Evolutionary conservation across 1,140 invertebrate genomes (phyloP).

Genomic region (Lasioglossum albipes): DNA sequence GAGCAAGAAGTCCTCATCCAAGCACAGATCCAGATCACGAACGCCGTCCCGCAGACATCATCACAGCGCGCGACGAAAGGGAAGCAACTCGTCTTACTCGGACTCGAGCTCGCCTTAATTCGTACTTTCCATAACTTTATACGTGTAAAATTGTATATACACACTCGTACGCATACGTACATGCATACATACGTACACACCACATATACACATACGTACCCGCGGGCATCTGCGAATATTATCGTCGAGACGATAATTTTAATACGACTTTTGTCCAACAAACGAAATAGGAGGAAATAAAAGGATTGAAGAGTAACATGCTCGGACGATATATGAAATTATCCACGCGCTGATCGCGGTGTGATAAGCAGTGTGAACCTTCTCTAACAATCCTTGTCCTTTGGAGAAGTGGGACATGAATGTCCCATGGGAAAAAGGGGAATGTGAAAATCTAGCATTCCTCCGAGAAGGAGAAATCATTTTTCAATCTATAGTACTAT

Average conservation of each 20-base stretch:
- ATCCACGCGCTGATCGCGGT: not conserved
- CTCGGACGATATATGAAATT: not conserved
- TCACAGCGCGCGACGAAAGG: slow-evolving; percentile 65
- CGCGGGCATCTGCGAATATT: not conserved
- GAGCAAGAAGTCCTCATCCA: slow-evolving; percentile 75
- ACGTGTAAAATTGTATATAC: slow-evolving; percentile 38
- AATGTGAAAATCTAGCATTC: too few species aligned
- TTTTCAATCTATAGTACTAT: too few species aligned
- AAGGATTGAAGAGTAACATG: slow-evolving; percentile 15
- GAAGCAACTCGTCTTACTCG: slow-evolving; percentile 73
- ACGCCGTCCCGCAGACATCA: slow-evolving; percentile 70
- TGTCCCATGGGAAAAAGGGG: too few species aligned
- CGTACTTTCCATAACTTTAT: slow-evolving; percentile 12
- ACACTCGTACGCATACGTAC: not conserved
- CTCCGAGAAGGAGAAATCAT: too few species aligned
- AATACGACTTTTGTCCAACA: slow-evolving; percentile 49
- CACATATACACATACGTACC: not conserved
- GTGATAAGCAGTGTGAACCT: not conserved
- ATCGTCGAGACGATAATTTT: slow-evolving; percentile 41
- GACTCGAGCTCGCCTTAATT: slow-evolving; percentile 71
- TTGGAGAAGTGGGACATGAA: too few species aligned
- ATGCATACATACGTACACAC: not conserved
- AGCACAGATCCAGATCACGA: slow-evolving; percentile 73
- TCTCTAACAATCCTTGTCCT: too few species aligned
- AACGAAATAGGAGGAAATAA: not conserved